Evolutionary conservation across 2,113 vertebrate species (phyloP).

Genomic region (Nothocercus julius): DNA sequence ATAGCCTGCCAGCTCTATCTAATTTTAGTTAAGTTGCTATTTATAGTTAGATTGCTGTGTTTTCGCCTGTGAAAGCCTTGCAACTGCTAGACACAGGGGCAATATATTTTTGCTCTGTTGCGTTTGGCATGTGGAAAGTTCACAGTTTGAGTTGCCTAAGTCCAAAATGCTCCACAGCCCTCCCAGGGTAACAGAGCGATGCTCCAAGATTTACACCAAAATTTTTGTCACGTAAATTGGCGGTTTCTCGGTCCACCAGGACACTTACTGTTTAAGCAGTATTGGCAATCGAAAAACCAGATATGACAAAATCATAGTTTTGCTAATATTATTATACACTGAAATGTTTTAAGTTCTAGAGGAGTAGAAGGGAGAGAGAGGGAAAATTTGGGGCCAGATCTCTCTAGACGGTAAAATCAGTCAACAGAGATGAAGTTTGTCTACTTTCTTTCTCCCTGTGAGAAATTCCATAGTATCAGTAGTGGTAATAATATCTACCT

Average conservation of each 20-base stretch:
- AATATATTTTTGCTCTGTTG: constrained; percentile 43
- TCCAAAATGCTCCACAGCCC: background rate
- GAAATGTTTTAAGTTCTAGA: background rate
- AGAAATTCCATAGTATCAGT: background rate
- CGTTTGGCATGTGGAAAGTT: background rate
- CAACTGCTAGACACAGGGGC: background rate
- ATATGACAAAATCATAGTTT: background rate
- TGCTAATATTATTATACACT: background rate
- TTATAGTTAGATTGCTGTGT: constrained; percentile 18
- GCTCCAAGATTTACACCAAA: background rate
- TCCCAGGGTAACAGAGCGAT: background rate
- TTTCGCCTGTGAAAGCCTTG: background rate
- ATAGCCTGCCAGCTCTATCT: constrained; percentile 56
- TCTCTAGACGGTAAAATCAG: background rate
- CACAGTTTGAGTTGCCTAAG: background rate
- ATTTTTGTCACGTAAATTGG: background rate
- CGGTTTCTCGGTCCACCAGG: background rate
- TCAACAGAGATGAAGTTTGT: background rate
- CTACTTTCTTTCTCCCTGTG: background rate
- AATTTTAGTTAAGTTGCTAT: constrained; percentile 66
- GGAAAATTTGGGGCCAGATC: background rate
- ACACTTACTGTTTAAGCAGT: background rate
- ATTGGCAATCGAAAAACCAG: background rate
- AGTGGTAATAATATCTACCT: background rate
- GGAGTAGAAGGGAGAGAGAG: background rate